phyloP scores from a whole-genome alignment of 2,888 invertebrate genomes.

The Temnothorax unifasciatus region DNA sequence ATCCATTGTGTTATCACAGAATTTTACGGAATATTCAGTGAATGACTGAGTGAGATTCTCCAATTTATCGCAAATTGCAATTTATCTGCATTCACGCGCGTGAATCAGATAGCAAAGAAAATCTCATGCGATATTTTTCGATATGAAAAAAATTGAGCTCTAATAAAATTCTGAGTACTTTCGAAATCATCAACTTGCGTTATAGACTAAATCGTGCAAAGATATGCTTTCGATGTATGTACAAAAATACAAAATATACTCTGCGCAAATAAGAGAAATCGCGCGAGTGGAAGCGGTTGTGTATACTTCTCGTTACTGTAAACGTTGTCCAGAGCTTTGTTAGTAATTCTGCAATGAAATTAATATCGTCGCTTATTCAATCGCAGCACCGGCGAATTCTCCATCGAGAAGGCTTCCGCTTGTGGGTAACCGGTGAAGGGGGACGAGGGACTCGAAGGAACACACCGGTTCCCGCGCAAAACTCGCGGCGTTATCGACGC shows the following conservation, averaged over 20 bases:
- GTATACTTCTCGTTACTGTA: not conserved
- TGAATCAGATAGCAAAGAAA: not conserved
- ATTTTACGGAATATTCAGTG: slow-evolving; percentile 24
- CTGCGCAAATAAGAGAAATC: not conserved
- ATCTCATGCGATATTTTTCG: slow-evolving; percentile 4
- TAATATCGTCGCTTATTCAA: slow-evolving; percentile 40
- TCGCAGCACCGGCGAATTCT: not conserved
- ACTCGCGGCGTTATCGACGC: slow-evolving; percentile 82
- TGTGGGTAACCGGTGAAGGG: not conserved
- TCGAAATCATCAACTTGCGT: not conserved
- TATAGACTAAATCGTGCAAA: not conserved
- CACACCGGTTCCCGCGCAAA: slow-evolving; percentile 37
- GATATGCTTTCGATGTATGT: not conserved
- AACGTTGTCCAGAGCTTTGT: not conserved
- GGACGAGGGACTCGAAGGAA: not conserved
- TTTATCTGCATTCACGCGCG: slow-evolving; percentile 15
- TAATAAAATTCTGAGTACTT: not conserved
- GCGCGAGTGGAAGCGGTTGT: not conserved
- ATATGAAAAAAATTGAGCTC: not conserved
- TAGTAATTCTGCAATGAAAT: slow-evolving; percentile 21
- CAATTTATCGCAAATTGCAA: slow-evolving; percentile 53
- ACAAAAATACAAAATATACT: not conserved
- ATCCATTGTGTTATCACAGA: not conserved
- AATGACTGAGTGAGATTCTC: not conserved
- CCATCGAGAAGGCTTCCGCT: slow-evolving; percentile 16